phyloP scores from a whole-genome alignment of 2,113 vertebrate species.

The Dromiciops gliroides region DNA sequence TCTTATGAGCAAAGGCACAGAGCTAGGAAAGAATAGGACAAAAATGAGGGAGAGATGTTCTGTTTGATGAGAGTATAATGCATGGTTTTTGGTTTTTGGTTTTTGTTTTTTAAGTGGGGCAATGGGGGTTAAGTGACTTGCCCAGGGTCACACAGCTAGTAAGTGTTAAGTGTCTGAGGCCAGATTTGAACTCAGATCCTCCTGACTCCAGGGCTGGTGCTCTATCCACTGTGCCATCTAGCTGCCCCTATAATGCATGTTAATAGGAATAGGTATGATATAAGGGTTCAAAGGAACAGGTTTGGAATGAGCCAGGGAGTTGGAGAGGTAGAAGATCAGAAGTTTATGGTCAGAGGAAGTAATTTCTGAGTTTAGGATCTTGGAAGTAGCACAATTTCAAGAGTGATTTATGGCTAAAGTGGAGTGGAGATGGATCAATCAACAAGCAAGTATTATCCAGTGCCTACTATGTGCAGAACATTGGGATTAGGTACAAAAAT shows the following conservation, averaged over 20 bases:
- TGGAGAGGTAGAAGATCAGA: neutral
- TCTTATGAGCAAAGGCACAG: neutral
- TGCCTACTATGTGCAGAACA: neutral
- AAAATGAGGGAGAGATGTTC: neutral
- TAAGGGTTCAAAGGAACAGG: neutral
- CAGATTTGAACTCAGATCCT: too few relatives aligned
- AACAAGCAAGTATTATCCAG: neutral
- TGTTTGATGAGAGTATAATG: neutral
- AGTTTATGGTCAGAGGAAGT: neutral
- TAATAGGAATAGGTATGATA: neutral
- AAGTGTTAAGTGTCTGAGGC: too few relatives aligned
- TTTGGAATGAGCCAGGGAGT: neutral
- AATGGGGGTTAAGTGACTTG: too few relatives aligned
- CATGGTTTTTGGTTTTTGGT: too few relatives aligned
- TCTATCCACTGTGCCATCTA: too few relatives aligned
- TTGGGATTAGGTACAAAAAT: neutral
- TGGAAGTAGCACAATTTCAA: neutral
- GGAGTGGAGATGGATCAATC: neutral
- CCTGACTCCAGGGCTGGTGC: too few relatives aligned
- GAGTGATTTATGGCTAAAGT: neutral
- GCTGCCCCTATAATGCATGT: neutral
- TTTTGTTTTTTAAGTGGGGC: too few relatives aligned
- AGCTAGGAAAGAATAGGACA: neutral
- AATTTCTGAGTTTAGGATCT: neutral
- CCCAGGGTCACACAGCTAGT: too few relatives aligned